Conservation (phyloP, 2,113 vertebrate species). For the Perca flavescens region DNA sequence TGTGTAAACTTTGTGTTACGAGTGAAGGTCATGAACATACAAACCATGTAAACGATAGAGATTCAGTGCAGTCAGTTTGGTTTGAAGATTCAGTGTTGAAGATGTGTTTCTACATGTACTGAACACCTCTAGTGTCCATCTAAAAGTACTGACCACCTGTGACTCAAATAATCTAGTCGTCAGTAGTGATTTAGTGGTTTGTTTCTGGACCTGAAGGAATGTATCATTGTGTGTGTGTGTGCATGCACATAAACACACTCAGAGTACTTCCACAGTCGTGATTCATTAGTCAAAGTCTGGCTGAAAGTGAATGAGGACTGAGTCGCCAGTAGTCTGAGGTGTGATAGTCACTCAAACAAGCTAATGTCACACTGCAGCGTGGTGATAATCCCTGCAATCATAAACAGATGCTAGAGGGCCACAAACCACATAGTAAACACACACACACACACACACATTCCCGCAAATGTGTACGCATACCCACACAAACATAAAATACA, state of each 20-base stretch:
- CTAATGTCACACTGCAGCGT: conserved; percentile 70
- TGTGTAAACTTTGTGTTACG: neutral
- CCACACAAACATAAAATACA: conserved; percentile 28
- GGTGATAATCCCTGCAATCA: conserved; percentile 80
- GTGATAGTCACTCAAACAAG: conserved; percentile 70
- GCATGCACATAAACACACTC: conserved; percentile 30
- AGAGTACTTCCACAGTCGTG: conserved; percentile 38
- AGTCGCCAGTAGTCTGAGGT: conserved; percentile 60
- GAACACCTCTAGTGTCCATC: neutral
- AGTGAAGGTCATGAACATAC: neutral
- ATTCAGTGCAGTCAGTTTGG: no score
- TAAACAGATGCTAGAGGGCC: conserved; percentile 79
- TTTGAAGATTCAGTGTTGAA: neutral
- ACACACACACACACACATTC: conserved; percentile 44
- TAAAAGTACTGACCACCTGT: neutral
- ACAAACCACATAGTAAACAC: conserved; percentile 70
- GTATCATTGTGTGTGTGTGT: conserved; percentile 9
- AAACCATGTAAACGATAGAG: neutral
- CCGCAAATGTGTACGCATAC: conserved; percentile 25
- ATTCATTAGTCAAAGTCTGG: conserved; percentile 66
- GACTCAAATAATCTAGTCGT: conserved; percentile 7
- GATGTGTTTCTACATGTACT: neutral
- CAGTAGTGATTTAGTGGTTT: conserved; percentile 8
- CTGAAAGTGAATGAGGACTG: conserved; percentile 55
- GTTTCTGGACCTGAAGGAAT: conserved; percentile 29